Evolutionary conservation across 2,113 vertebrate genomes (phyloP).

Genomic region (Hippotragus niger): DNA sequence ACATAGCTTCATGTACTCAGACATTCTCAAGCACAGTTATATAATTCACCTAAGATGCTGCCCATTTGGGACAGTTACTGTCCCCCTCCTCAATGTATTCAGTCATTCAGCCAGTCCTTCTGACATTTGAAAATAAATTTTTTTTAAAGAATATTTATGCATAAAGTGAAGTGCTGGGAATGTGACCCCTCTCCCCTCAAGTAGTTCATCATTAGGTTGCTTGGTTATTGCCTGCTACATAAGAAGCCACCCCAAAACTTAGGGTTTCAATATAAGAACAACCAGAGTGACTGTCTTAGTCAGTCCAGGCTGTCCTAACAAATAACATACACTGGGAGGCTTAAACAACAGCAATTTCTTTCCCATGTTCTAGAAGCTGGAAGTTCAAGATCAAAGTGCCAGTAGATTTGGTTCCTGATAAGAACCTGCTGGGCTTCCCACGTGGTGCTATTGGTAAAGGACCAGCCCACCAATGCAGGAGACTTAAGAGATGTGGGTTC

Average conservation of each 20-base stretch:
- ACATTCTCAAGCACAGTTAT: neutral
- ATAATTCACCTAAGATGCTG: slow-evolving; percentile 12
- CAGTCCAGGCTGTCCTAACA: neutral
- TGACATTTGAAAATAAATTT: neutral
- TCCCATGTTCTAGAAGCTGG: neutral
- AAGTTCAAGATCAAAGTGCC: neutral
- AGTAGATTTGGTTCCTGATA: neutral
- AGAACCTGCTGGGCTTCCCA: neutral
- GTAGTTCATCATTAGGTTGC: neutral
- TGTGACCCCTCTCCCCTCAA: neutral
- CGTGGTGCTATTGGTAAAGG: neutral
- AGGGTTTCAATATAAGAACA: neutral
- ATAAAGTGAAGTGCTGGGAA: neutral
- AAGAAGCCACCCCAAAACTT: neutral
- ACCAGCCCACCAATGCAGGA: neutral
- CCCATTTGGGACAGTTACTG: neutral
- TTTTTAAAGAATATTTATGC: neutral
- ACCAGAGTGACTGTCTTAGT: neutral
- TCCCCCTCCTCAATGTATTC: neutral
- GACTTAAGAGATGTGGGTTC: neutral
- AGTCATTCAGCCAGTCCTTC: neutral
- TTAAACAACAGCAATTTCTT: slow-evolving; percentile 21
- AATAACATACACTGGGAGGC: neutral
- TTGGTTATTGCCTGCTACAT: neutral
- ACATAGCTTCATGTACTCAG: slow-evolving; percentile 24